Evolutionary conservation across 2,888 invertebrate species (phyloP).

Genomic region (Amphimallon solstitiale): DNA sequence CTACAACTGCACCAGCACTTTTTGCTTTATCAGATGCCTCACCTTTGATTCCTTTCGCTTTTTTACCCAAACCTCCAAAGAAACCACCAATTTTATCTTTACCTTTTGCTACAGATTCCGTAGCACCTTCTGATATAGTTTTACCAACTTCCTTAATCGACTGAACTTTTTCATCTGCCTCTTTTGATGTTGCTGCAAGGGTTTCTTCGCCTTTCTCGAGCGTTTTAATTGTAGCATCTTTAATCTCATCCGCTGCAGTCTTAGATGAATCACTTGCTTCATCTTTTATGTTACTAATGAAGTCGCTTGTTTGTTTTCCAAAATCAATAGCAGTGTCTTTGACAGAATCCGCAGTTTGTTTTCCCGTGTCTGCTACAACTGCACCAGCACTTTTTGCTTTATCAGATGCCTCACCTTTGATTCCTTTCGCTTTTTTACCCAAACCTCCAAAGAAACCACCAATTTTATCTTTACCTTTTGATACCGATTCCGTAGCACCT

Average conservation of each 20-base stretch:
- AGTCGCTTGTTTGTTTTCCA: conserved; percentile 38
- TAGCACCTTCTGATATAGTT: conserved; percentile 38
- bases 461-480: conserved; percentile 51
- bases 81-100: conserved; percentile 56
- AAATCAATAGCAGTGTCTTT: conserved; percentile 35
- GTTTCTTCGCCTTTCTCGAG: not conserved
- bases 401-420: conserved; percentile 19
- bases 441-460: conserved; percentile 51
- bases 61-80: conserved; percentile 45
- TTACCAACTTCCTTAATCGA: conserved; percentile 36
- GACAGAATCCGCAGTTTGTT: conserved; percentile 22
- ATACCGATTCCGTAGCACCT: conserved; percentile 35
- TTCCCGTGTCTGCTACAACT: conserved; percentile 25
- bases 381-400: conserved; percentile 26
- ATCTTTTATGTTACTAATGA: not conserved
- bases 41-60: conserved; percentile 34
- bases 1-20: not conserved
- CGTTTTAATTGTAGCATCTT: conserved; percentile 31
- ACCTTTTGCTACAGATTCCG: conserved; percentile 32
- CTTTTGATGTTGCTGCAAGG: not conserved
- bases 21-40: conserved; percentile 16
- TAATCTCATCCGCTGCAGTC: not conserved
- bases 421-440: conserved; percentile 31
- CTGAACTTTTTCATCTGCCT: conserved; percentile 24
- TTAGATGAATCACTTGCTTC: conserved; percentile 6